Percentiles rank a stretch among this genome's conserved stretches.
phyloP scores from a whole-genome alignment of 2,797 vertebrate species.

The Menidia menidia region DNA sequence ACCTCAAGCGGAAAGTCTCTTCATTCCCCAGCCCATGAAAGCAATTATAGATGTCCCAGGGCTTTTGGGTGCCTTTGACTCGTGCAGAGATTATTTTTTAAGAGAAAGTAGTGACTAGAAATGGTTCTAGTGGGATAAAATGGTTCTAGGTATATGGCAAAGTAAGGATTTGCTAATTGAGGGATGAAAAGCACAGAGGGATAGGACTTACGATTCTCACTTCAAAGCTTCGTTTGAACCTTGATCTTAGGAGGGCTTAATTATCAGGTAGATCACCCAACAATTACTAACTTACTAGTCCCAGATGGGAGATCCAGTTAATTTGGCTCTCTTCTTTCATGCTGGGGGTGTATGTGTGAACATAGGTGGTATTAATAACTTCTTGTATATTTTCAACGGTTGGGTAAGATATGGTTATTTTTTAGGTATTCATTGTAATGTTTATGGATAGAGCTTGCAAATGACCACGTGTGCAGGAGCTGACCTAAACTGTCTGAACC shows the following conservation, averaged over 20 bases:
- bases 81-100: constrained; percentile 9
- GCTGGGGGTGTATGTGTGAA: constrained; percentile 2
- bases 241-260: constrained; percentile 64
- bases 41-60: constrained; percentile 49
- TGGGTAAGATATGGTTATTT: constrained; percentile 23
- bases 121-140: constrained; percentile 39
- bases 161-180: constrained; percentile 32
- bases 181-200: constrained; percentile 40
- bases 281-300: constrained; percentile 72
- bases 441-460: constrained; percentile 30
- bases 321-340: constrained; percentile 34
- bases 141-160: constrained; percentile 35
- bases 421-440: constrained; percentile 35
- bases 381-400: constrained; percentile 6
- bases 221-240: constrained; percentile 62
- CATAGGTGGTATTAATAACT: constrained; percentile 19
- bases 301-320: constrained; percentile 44
- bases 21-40: constrained; percentile 43
- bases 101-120: constrained; percentile 40
- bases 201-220: constrained; percentile 41
- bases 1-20: constrained; percentile 50
- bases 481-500: constrained; percentile 54
- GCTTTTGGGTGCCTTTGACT: constrained; percentile 37
- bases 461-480: constrained; percentile 34
- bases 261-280: constrained; percentile 72